Conservation (phyloP, 1,140 invertebrate species). For the Zaprionus africanus region DNA sequence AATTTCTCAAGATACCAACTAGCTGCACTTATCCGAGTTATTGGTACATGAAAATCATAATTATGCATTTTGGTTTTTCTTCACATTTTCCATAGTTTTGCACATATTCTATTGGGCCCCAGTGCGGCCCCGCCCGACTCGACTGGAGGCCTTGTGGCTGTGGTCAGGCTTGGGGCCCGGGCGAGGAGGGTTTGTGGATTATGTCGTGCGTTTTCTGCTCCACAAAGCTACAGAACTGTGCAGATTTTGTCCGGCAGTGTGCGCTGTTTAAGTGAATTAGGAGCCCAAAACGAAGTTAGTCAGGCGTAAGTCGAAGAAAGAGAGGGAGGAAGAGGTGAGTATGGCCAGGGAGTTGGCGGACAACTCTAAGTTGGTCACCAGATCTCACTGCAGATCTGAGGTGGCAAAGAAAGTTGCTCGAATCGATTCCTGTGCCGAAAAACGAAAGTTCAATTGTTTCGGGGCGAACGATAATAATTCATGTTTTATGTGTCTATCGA, state of each 20-base stretch:
- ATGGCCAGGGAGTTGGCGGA: neutral
- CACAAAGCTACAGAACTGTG: conserved; percentile 64
- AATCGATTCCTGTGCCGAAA: conserved; percentile 30
- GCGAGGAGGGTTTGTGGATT: neutral
- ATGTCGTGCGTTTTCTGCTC: conserved; percentile 80
- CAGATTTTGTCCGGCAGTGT: conserved; percentile 58
- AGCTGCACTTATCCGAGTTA: conserved; percentile 64
- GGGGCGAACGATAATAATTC: conserved; percentile 10
- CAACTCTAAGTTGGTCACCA: conserved; percentile 2
- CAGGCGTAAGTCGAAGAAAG: conserved; percentile 48
- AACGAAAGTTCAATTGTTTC: conserved; percentile 50
- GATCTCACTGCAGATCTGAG: conserved; percentile 4
- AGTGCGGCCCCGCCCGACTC: neutral
- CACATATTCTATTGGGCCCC: conserved; percentile 30
- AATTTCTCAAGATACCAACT: conserved; percentile 71
- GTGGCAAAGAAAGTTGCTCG: conserved; percentile 60
- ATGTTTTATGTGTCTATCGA: conserved; percentile 45
- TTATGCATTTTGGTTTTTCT: conserved; percentile 51
- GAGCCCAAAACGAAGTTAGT: conserved; percentile 76
- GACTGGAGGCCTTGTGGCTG: conserved; percentile 15
- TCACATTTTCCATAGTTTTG: conserved; percentile 34
- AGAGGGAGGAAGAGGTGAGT: neutral
- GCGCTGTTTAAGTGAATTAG: conserved; percentile 74
- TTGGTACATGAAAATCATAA: conserved; percentile 82
- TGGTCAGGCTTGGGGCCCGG: conserved; percentile 44